phyloP scores from a whole-genome alignment of 2,113 vertebrate species.

The Psittacula cyanocephala region DNA sequence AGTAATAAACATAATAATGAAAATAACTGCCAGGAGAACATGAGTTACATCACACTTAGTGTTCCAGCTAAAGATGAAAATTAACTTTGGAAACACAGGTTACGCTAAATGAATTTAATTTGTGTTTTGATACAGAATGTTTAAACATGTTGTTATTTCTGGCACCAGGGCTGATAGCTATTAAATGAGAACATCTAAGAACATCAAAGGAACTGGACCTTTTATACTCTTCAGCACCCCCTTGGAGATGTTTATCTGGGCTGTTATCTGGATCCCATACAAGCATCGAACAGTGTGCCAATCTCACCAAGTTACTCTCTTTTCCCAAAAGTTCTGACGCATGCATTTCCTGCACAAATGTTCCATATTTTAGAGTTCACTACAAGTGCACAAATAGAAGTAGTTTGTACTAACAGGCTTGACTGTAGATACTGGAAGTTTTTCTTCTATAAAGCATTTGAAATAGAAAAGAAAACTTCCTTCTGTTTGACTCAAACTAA shows the following conservation, averaged over 20 bases:
- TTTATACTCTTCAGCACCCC: conserved; percentile 70
- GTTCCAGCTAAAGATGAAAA: conserved; percentile 59
- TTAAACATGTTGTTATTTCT: conserved; percentile 81
- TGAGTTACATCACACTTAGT: conserved; percentile 58
- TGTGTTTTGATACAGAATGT: conserved; percentile 71
- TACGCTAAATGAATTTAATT: conserved; percentile 59
- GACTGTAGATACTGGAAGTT: conserved; percentile 69
- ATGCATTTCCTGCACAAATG: conserved; percentile 69
- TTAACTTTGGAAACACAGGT: conserved; percentile 58
- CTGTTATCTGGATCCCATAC: conserved; percentile 78
- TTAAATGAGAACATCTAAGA: conserved; percentile 75
- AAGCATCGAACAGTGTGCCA: conserved; percentile 73
- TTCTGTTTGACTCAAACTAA: conserved; percentile 84
- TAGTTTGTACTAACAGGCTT: conserved; percentile 65
- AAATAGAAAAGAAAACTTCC: conserved; percentile 90
- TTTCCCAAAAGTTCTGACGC: conserved; percentile 63
- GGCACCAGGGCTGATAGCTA: conserved; percentile 72
- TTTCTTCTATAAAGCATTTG: conserved; percentile 75
- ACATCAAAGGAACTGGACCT: conserved; percentile 78
- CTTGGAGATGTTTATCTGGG: conserved; percentile 81
- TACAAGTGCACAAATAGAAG: conserved; percentile 76
- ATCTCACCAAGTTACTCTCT: conserved; percentile 72
- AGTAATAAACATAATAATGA: conserved; percentile 73
- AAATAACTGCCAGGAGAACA: conserved; percentile 65
- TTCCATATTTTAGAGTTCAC: conserved; percentile 81